phyloP scores from a whole-genome alignment of 2,113 vertebrate species.

The Rhabdomys dilectus region DNA sequence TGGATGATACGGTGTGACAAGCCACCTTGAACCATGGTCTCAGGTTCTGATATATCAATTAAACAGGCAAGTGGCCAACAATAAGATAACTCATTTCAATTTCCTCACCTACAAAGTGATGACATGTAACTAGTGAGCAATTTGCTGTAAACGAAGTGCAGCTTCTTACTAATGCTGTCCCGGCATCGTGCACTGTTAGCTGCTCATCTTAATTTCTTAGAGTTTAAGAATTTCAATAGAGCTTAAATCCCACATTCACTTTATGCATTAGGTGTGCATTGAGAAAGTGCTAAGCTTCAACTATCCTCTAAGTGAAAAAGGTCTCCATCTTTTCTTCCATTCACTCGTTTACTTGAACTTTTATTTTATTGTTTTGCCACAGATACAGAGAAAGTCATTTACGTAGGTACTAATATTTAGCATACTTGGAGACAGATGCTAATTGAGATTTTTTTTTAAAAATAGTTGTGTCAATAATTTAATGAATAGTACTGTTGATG shows the following conservation, averaged over 20 bases:
- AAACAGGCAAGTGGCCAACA: background rate
- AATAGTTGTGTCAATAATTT: background rate
- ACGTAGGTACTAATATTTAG: conserved; percentile 11
- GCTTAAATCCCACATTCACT: background rate
- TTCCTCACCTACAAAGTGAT: background rate
- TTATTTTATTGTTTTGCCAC: background rate
- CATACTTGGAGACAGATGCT: background rate
- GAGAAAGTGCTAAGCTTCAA: conserved; percentile 22
- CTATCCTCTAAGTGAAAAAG: conserved; percentile 37
- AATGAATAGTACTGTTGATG: background rate
- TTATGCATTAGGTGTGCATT: background rate
- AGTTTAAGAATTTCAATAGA: background rate
- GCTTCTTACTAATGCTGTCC: background rate
- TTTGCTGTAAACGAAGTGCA: background rate
- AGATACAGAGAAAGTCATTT: background rate
- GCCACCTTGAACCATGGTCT: background rate
- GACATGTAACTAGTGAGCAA: background rate
- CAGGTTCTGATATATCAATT: background rate
- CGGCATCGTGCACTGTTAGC: background rate
- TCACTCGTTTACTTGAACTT: conserved; percentile 16
- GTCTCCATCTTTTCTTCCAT: background rate
- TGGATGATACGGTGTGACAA: background rate
- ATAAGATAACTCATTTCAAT: background rate
- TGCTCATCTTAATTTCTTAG: background rate
- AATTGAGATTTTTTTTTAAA: background rate